phyloP scores from a whole-genome alignment of 2,113 vertebrate genomes.

The Probosciger aterrimus region DNA sequence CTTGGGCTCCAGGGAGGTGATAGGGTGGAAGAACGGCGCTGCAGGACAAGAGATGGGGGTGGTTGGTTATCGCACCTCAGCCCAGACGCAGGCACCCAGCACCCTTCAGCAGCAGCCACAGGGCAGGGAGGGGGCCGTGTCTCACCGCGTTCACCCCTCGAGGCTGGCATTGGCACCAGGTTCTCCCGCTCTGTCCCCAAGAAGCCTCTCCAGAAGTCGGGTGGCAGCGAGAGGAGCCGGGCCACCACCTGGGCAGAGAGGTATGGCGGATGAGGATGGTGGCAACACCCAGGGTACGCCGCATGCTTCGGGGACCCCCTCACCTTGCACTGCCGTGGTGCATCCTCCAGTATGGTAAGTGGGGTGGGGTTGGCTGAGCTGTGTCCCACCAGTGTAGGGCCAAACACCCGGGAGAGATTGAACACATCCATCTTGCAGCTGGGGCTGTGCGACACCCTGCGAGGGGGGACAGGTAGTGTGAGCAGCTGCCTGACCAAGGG shows the following conservation, averaged over 20 bases:
- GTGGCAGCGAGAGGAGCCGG: constrained; percentile 73
- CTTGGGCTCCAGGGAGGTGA: constrained; percentile 70
- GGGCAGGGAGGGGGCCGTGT: neutral
- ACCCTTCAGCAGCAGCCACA: neutral
- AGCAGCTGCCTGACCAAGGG: neutral
- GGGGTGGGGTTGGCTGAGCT: constrained; percentile 77
- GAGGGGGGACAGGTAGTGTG: accelerated
- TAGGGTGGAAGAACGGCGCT: constrained; percentile 69
- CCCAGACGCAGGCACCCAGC: accelerated
- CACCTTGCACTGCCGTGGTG: constrained; percentile 79
- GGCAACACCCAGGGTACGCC: accelerated
- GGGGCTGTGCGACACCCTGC: constrained; percentile 75
- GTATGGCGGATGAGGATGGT: neutral
- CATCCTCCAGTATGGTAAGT: constrained; percentile 79
- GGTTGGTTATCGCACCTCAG: neutral
- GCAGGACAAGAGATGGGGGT: neutral
- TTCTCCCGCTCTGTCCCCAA: constrained; percentile 48
- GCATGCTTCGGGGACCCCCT: accelerated
- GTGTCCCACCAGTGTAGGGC: constrained; percentile 83
- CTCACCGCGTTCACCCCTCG: accelerated
- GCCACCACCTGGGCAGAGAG: constrained; percentile 74
- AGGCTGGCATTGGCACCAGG: neutral
- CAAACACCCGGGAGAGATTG: constrained; percentile 84
- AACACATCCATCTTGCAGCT: constrained; percentile 82
- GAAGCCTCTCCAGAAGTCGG: constrained; percentile 75